Percentiles rank a stretch among this genome's conserved stretches.
phyloP scores from a whole-genome alignment of 2,113 vertebrate species.

The Pelusios castaneus region DNA sequence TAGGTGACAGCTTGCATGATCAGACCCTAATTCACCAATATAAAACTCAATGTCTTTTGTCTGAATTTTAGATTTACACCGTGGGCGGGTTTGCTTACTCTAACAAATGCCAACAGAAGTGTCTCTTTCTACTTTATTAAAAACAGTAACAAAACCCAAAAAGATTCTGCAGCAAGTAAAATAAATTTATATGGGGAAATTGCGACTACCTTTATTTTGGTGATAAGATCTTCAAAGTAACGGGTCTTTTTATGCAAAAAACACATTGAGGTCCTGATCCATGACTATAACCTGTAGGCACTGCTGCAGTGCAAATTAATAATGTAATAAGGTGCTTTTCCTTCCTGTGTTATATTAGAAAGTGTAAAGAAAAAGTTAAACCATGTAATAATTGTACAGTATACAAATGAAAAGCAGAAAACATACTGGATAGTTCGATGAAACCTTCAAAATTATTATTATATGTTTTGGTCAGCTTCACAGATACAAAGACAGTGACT shows the following conservation, averaged over 20 bases:
- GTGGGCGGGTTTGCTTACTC: accelerated
- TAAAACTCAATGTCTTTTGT: background rate
- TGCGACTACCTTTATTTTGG: background rate
- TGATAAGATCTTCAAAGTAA: background rate
- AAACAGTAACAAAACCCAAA: background rate
- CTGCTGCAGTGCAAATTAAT: background rate
- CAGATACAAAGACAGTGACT: background rate
- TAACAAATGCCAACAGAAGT: background rate
- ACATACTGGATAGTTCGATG: background rate
- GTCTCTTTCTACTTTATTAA: background rate
- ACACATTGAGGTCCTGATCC: background rate
- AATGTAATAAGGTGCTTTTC: background rate
- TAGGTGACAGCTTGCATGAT: background rate
- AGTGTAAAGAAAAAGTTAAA: background rate
- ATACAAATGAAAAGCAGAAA: background rate
- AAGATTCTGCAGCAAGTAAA: background rate
- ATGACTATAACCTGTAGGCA: background rate
- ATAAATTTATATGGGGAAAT: background rate
- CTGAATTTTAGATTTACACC: background rate
- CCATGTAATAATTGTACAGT: background rate
- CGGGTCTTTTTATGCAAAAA: background rate
- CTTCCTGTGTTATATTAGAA: background rate
- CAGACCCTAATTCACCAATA: background rate
- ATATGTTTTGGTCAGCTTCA: background rate
- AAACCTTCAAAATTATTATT: background rate